Conservation (phyloP, 2,888 invertebrate species). For the Timema cristinae region DNA sequence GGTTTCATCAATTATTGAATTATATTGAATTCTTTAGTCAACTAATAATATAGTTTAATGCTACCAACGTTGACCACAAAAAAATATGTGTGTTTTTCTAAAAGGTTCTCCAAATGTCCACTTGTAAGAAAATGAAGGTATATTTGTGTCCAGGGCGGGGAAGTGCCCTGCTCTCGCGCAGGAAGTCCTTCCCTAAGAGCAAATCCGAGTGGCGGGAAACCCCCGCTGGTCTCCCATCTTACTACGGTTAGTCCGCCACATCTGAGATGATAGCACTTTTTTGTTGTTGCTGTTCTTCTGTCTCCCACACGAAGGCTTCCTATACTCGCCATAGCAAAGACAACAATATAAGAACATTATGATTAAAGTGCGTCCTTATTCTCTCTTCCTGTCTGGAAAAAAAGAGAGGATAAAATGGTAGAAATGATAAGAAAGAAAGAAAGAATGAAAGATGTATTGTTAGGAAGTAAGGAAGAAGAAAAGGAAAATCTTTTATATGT, state of each 20-base stretch:
- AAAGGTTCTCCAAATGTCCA: too few relatives aligned
- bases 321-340: background rate
- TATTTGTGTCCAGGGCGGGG: too few relatives aligned
- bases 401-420: constrained; percentile 1
- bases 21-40: too few relatives aligned
- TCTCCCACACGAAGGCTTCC: background rate
- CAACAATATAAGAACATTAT: background rate
- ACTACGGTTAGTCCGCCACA: constrained; percentile 5
- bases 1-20: too few relatives aligned
- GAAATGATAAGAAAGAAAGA: background rate
- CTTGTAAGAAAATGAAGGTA: too few relatives aligned
- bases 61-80: too few relatives aligned
- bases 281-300: background rate
- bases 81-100: too few relatives aligned
- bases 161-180: too few relatives aligned
- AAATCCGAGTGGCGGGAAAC: constrained; percentile 9
- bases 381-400: background rate
- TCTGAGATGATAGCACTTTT: background rate
- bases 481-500: constrained; percentile 16
- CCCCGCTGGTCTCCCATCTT: background rate
- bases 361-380: background rate
- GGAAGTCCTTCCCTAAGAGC: constrained; percentile 3
- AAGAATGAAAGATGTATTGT: constrained; percentile 8
- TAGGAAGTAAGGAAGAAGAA: constrained; percentile 9
- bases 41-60: too few relatives aligned